These are phyloP conservation scores for Idaea dimidiata DNA, from an alignment of 2,888 invertebrate genomes.

Conservation along the genomic window DNA sequence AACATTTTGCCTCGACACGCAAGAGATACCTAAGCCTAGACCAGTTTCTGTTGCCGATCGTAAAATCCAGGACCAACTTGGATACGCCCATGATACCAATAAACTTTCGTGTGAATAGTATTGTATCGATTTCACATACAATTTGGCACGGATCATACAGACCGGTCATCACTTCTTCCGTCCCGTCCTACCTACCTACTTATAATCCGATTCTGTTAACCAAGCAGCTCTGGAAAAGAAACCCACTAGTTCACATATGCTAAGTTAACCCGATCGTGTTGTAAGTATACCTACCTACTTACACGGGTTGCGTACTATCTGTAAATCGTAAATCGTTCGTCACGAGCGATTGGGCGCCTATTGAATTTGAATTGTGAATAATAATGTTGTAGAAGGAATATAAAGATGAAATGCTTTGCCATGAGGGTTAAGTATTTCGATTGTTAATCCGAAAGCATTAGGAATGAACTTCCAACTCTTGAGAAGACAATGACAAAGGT, in stretches of 20 bases:
- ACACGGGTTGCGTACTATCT: background rate
- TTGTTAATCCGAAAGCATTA: background rate
- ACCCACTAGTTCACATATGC: background rate
- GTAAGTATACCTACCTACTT: background rate
- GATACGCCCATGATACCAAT: background rate
- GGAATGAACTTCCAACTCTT: no score
- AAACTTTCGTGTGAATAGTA: constrained; percentile 80
- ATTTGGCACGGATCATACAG: constrained; percentile 13
- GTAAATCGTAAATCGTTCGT: background rate
- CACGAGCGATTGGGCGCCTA: constrained; percentile 1
- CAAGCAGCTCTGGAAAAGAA: background rate
- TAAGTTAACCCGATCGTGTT: background rate
- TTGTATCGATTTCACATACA: constrained; percentile 14
- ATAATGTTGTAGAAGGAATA: background rate
- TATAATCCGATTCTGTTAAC: background rate
- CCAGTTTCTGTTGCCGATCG: background rate
- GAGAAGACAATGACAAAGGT: no score
- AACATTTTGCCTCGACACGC: background rate
- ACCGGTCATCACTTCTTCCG: background rate
- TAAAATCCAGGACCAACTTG: background rate
- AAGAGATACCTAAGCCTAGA: background rate
- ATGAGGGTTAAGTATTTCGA: background rate
- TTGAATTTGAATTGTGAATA: constrained; percentile 1
- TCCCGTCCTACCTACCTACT: background rate
- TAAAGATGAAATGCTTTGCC: background rate